Percentiles rank a stretch among this genome's conserved stretches.
These are phyloP conservation scores for Hyles lineata DNA, from an alignment of 2,888 invertebrate species.

Conservation along the genomic window DNA sequence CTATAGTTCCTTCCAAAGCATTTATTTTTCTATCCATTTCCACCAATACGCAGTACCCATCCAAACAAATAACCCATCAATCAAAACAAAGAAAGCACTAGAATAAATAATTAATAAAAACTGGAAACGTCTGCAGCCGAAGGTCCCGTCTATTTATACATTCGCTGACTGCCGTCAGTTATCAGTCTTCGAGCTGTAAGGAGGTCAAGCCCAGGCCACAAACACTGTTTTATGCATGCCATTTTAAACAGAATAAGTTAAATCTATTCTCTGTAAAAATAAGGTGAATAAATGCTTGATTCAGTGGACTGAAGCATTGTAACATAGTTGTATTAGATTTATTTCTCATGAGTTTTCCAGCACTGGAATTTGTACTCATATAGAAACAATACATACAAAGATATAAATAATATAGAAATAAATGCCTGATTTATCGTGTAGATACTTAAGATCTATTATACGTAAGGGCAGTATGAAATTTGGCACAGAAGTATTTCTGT, in stretches of 20 bases:
- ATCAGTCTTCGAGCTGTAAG: conserved; percentile 55
- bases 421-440: neutral
- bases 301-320: too few species aligned
- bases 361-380: too few species aligned
- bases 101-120: conserved; percentile 8
- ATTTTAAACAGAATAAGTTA: conserved; percentile 23
- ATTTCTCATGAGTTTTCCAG: too few species aligned
- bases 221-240: conserved; percentile 28
- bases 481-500: too few species aligned
- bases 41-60: neutral
- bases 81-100: neutral
- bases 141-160: conserved; percentile 20
- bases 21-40: too few species aligned
- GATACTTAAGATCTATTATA: neutral
- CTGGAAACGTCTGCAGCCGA: neutral
- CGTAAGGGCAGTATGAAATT: neutral
- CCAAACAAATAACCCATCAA: neutral
- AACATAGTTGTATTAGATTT: too few species aligned
- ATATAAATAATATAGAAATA: too few species aligned
- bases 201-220: conserved; percentile 57
- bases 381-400: too few species aligned
- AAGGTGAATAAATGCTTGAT: neutral
- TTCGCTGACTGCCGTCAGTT: conserved; percentile 46
- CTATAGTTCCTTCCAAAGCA: too few species aligned
- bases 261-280: neutral